These are phyloP conservation scores for Atherix ibis DNA, from an alignment of 2,888 invertebrate species.

Conservation along the genomic window DNA sequence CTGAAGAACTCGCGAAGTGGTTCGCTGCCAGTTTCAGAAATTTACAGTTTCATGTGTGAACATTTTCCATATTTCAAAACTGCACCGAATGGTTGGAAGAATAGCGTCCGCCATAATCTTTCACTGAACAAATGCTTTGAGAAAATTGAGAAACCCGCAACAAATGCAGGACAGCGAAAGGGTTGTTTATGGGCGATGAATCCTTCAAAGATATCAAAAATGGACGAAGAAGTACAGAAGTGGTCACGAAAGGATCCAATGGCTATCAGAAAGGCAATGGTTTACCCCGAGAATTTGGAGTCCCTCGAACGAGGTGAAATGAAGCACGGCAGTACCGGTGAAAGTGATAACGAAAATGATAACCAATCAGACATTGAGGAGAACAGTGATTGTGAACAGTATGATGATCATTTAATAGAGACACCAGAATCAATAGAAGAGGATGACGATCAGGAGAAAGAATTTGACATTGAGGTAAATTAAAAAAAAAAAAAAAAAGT, in stretches of 20 bases:
- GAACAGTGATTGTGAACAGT: constrained; percentile 38
- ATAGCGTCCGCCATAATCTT: constrained; percentile 93
- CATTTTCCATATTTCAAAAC: constrained; percentile 98
- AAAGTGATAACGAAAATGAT: constrained; percentile 41
- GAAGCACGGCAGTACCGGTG: constrained; percentile 55
- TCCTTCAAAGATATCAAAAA: constrained; percentile 84
- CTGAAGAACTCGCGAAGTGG: constrained; percentile 90
- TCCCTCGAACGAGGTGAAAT: constrained; percentile 73
- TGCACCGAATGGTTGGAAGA: constrained; percentile 97
- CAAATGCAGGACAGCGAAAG: constrained; percentile 70
- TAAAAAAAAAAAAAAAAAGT: constrained; percentile 5
- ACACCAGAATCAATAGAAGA: constrained; percentile 31
- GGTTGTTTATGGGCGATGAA: constrained; percentile 95
- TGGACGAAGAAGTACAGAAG: constrained; percentile 96
- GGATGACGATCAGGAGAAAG: constrained; percentile 36
- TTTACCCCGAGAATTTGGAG: constrained; percentile 76
- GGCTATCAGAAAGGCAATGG: constrained; percentile 86
- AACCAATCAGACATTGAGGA: constrained; percentile 34
- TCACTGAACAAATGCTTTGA: constrained; percentile 97
- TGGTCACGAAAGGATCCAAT: constrained; percentile 92
- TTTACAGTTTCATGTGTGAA: constrained; percentile 97
- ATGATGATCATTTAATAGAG: constrained; percentile 36
- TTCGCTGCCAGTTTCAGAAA: constrained; percentile 92
- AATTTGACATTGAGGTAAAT: constrained; percentile 44
- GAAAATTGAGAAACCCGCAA: constrained; percentile 89